Evolutionary conservation across 2,888 invertebrate species (phyloP).

Genomic region (Didymodactylos carnosus): DNA sequence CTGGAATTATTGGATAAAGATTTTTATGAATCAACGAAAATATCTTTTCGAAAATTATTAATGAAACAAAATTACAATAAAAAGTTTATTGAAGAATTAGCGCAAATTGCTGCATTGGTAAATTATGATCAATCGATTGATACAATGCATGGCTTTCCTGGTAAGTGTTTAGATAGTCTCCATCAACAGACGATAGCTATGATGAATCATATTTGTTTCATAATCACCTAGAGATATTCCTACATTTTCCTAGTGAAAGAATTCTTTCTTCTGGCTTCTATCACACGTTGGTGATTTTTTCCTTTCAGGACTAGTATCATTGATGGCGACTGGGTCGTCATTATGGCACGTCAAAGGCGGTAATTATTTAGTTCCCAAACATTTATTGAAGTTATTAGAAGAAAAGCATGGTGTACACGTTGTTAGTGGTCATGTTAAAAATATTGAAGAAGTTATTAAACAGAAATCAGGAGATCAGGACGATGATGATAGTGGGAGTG

Average conservation of each 20-base stretch:
- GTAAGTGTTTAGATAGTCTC: neutral
- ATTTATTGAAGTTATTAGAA: constrained; percentile 21
- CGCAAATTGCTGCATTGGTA: constrained; percentile 38
- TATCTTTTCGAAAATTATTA: constrained; percentile 24
- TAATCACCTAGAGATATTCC: too few relatives aligned
- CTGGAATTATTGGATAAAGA: constrained; percentile 38
- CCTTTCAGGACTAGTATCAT: constrained; percentile 37
- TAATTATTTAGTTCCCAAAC: constrained; percentile 38
- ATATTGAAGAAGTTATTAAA: neutral
- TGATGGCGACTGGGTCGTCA: constrained; percentile 40
- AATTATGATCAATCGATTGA: constrained; percentile 45
- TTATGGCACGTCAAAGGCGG: constrained; percentile 45
- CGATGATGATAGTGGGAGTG: neutral
- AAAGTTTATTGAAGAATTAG: constrained; percentile 41
- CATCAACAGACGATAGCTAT: neutral
- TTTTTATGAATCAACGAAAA: constrained; percentile 36
- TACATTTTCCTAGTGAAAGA: too few relatives aligned
- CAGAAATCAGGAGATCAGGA: neutral
- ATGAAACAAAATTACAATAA: constrained; percentile 35
- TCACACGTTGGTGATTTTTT: too few relatives aligned
- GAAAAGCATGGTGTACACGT: neutral
- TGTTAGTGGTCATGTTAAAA: constrained; percentile 4
- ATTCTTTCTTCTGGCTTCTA: too few relatives aligned
- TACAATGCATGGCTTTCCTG: constrained; percentile 14
- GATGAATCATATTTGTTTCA: too few relatives aligned